Conservation (phyloP, 2,888 invertebrate genomes). For the Drosophila picticornis region DNA sequence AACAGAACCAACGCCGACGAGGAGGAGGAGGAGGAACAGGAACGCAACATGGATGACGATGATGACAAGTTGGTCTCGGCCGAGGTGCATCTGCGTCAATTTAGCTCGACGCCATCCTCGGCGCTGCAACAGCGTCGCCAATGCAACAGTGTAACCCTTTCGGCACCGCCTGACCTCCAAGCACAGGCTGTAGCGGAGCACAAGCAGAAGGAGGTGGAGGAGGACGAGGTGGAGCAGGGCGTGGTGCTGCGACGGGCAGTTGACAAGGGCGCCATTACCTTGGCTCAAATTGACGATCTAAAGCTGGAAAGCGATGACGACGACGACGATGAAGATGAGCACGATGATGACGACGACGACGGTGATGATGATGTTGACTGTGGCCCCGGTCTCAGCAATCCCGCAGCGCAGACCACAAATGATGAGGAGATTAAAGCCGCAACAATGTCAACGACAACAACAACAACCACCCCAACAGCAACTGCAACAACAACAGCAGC, state of each 20-base stretch:
- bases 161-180: conserved; percentile 65
- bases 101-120: conserved; percentile 77
- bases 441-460: conserved; percentile 23
- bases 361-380: conserved; percentile 32
- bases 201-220: neutral
- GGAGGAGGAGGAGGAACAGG: conserved; percentile 57
- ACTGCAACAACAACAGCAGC: conserved; percentile 13
- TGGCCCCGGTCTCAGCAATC: conserved; percentile 70
- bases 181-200: conserved; percentile 36
- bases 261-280: conserved; percentile 68
- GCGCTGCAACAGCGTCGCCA: conserved; percentile 65
- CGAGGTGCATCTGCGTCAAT: conserved; percentile 78
- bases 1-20: conserved; percentile 72
- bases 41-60: conserved; percentile 81
- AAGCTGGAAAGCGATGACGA: conserved; percentile 57
- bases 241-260: conserved; percentile 66
- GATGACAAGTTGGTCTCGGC: conserved; percentile 82
- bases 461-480: conserved; percentile 13
- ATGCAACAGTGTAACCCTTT: conserved; percentile 59
- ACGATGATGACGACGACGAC: conserved; percentile 26
- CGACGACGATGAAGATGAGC: conserved; percentile 27
- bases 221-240: conserved; percentile 48
- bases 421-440: conserved; percentile 68
- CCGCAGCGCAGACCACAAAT: conserved; percentile 67
- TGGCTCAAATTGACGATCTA: conserved; percentile 75